Evolutionary conservation across 2,888 invertebrate genomes (phyloP), one percentile per base, ranked within the genome.

Genomic region (Caenorhabditis drosophilae): DNA sequence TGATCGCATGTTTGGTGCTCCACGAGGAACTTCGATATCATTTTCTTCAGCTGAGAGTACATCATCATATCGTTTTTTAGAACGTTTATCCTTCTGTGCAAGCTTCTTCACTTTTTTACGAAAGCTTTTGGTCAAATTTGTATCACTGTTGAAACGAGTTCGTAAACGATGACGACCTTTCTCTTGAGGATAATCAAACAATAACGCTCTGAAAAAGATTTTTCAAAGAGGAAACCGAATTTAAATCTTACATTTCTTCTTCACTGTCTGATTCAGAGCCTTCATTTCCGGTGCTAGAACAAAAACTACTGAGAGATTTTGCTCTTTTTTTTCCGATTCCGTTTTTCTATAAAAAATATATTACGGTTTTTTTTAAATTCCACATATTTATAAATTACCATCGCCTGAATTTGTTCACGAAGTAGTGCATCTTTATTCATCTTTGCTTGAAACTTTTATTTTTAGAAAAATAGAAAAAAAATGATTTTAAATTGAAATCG

Each of bases 21-120:
- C 66, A 9, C 66, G 60, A 16, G 66, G 41, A n/a, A 66, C 66
- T 40, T 66, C 66, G 15, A 66, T 60, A 1, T 59, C 59, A n/a
- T n/a, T n/a, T 20, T 66, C 60, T 23, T 66, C 66, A 2, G 34
- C 48, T 1, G 56, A 62, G 16, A 40, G 31, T 9, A 42, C 49
- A 12, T 35, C 50, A 22, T 53, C 50, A 0, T 20, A 4, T 22
- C 22, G 44, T 20, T 53, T 45, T n/a, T 49, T 53, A 1, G 57
- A 52, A 36, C 57, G 16, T 31, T 38, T 56, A 52, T 64, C 64
- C n/a, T 59, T 59, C 23, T 58, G 54, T 2, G 69, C 73, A 6
- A 73, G 47, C 35, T 59, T 67, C 46, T 69, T 70, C 18, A 73
- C 62, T 45, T 70, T 73, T 25, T 45, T 56, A 25, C 64, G 57